Evolutionary conservation across 2,888 invertebrate genomes (phyloP).

Genomic region (Mesorhabditis sp.): DNA sequence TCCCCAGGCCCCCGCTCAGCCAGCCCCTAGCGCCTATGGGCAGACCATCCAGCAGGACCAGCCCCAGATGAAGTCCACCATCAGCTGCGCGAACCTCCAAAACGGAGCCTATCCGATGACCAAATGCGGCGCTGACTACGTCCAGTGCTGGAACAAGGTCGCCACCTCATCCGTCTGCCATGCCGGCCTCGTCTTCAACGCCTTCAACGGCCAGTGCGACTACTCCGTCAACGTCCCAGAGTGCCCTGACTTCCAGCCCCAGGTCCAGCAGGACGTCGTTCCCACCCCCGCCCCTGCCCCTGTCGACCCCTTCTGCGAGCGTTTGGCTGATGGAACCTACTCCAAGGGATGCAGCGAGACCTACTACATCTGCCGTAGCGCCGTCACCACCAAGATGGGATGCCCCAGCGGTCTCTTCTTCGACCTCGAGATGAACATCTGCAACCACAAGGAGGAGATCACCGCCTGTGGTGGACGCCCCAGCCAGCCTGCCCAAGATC

Average conservation of each 20-base stretch:
- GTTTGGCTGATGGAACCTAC: constrained; percentile 27
- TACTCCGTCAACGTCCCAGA: constrained; percentile 17
- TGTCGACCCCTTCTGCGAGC: constrained; percentile 23
- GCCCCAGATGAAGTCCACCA: not conserved
- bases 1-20: not conserved
- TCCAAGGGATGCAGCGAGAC: constrained; percentile 17
- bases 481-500: constrained; percentile 3
- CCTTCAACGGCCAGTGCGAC: constrained; percentile 31
- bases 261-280: constrained; percentile 1
- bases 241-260: constrained; percentile 9
- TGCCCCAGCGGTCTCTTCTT: constrained; percentile 43
- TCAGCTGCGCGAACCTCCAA: constrained; percentile 15
- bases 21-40: not conserved
- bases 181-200: constrained; percentile 25
- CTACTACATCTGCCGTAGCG: constrained; percentile 23
- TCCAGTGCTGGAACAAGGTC: constrained; percentile 20
- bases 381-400: constrained; percentile 12
- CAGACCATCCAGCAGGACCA: not conserved
- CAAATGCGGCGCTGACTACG: constrained; percentile 20
- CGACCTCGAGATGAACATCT: constrained; percentile 20
- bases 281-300: constrained; percentile 9
- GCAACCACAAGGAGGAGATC: constrained; percentile 31
- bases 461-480: constrained; percentile 30
- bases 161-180: constrained; percentile 19
- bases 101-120: constrained; percentile 27